Evolutionary conservation across 2,113 vertebrate species (phyloP).

Genomic region (Anguilla japonica): DNA sequence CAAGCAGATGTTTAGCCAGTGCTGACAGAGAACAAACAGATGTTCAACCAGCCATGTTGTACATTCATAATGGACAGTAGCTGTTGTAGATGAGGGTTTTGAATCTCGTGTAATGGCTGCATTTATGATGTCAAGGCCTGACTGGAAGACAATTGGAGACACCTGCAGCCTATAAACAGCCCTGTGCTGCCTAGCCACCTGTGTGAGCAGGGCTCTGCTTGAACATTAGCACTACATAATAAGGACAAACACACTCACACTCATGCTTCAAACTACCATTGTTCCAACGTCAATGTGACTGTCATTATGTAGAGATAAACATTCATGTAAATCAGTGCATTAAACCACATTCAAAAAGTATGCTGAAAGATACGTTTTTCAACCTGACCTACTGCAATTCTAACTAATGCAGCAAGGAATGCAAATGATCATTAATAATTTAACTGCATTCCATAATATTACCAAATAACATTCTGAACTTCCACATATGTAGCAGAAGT

Average conservation of each 20-base stretch:
- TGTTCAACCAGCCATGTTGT: neutral
- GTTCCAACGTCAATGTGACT: neutral
- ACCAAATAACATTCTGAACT: too few relatives aligned
- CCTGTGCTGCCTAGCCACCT: constrained; percentile 36
- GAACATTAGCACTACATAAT: constrained; percentile 25
- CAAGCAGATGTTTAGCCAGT: neutral
- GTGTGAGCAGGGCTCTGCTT: constrained; percentile 37
- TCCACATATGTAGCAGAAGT: too few relatives aligned
- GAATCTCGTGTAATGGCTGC: neutral
- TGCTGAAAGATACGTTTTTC: too few relatives aligned
- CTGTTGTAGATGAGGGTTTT: neutral
- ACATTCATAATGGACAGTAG: neutral
- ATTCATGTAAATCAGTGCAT: neutral
- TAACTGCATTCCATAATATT: too few relatives aligned
- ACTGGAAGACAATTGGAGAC: constrained; percentile 53
- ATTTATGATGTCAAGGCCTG: neutral
- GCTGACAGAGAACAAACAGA: neutral
- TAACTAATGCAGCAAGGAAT: too few relatives aligned
- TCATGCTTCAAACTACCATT: neutral
- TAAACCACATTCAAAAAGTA: too few relatives aligned
- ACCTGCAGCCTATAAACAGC: constrained; percentile 47
- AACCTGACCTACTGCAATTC: too few relatives aligned
- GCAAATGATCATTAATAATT: too few relatives aligned
- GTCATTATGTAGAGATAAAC: constrained; percentile 39
- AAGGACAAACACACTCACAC: neutral